Conservation (phyloP, 2,797 vertebrate genomes). For the Spheniscus humboldti region DNA sequence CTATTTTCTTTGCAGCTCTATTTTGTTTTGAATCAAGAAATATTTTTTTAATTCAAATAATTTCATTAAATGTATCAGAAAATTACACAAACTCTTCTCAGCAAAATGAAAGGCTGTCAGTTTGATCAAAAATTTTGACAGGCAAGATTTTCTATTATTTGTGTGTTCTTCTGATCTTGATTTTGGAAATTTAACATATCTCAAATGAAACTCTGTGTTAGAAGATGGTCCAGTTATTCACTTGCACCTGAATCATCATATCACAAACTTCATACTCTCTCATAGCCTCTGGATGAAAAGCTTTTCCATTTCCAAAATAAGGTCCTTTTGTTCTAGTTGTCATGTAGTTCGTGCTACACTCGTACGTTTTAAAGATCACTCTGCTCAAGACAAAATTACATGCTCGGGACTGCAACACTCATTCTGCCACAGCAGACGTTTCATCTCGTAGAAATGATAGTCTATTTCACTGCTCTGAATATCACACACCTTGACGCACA, state of each 20-base stretch:
- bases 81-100: neutral
- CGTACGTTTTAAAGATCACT: conserved; percentile 34
- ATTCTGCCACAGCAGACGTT: neutral
- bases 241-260: neutral
- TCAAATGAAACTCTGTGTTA: neutral
- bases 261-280: neutral
- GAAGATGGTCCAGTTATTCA: neutral
- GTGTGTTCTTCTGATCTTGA: neutral
- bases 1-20: neutral
- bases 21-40: neutral
- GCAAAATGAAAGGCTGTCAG: neutral
- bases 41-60: neutral
- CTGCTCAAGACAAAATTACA: conserved; percentile 35
- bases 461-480: neutral
- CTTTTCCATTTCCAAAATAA: neutral
- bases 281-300: neutral
- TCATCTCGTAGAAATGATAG: neutral
- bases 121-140: neutral
- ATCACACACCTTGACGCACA: neutral
- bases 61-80: neutral
- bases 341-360: neutral
- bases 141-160: neutral
- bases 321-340: neutral
- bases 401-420: neutral
- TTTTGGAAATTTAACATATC: neutral